A percentile compares a stretch with the other conserved stretches of the same genome.
phyloP scores from a whole-genome alignment of 2,888 invertebrate species.

The Caenorhabditis drosophilae region DNA sequence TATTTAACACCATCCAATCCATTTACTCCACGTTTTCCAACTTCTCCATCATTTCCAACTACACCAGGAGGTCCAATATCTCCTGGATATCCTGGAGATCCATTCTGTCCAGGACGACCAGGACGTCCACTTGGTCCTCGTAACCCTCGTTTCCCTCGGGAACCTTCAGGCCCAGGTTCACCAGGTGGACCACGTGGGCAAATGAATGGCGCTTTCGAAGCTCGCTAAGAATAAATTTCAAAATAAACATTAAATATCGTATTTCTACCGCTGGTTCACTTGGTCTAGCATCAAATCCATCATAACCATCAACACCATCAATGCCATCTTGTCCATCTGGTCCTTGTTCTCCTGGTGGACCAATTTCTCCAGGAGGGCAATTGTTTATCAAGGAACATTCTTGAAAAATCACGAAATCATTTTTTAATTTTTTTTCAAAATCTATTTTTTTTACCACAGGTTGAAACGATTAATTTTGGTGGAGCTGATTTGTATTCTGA shows the following conservation, averaged over 20 bases:
- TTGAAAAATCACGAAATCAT: neutral
- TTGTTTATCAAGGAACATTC: conserved; percentile 3
- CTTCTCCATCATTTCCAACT: conserved; percentile 34
- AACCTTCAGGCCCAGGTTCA: conserved; percentile 26
- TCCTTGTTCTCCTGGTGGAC: conserved; percentile 39
- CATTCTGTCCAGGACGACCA: conserved; percentile 36
- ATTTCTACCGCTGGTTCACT: conserved; percentile 28
- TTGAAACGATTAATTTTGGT: neutral
- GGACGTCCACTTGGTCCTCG: conserved; percentile 38
- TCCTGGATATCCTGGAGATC: conserved; percentile 37
- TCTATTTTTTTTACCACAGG: neutral
- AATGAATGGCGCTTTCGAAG: conserved; percentile 30
- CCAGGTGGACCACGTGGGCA: conserved; percentile 45
- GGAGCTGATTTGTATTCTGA: too few species aligned
- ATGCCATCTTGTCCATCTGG: conserved; percentile 36
- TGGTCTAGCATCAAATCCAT: conserved; percentile 41
- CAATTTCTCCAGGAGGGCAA: conserved; percentile 39
- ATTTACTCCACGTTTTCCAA: conserved; percentile 37
- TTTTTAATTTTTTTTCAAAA: neutral
- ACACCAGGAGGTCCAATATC: conserved; percentile 30
- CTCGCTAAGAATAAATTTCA: too few species aligned
- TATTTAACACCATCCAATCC: conserved; percentile 42
- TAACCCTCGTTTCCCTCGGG: conserved; percentile 37
- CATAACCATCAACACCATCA: conserved; percentile 41
- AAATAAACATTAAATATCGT: too few species aligned